Percentiles rank a stretch among this genome's conserved stretches.
These are phyloP conservation scores for Urocolius indicus DNA, from an alignment of 2,113 vertebrate genomes.

Conservation along the genomic window DNA sequence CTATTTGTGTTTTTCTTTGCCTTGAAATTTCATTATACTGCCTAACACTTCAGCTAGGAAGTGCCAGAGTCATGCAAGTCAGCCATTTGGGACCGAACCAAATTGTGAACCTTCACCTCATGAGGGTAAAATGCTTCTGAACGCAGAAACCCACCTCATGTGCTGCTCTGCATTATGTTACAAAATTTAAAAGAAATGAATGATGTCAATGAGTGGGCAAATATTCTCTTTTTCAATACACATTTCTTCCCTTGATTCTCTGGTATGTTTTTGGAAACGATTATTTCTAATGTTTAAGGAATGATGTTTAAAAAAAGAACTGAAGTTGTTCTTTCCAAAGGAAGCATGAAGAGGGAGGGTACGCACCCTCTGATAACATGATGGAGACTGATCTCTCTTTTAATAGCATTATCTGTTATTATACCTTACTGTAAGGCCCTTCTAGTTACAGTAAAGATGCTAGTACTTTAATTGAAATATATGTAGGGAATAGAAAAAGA, in stretches of 20 bases:
- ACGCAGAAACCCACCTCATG: not conserved
- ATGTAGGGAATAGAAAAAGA: not conserved
- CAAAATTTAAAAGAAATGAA: not conserved
- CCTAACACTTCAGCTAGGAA: conserved; percentile 5
- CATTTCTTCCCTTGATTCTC: not conserved
- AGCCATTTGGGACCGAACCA: not conserved
- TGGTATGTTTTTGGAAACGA: not conserved
- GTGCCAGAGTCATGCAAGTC: not conserved
- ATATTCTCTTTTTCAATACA: not conserved
- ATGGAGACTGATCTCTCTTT: not conserved
- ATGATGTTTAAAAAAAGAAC: not conserved
- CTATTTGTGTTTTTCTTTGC: not conserved
- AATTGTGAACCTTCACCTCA: not conserved
- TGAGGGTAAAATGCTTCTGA: not conserved
- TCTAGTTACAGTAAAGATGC: not conserved
- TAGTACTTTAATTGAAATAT: not conserved
- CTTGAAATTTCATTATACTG: conserved; percentile 39
- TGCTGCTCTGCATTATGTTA: not conserved
- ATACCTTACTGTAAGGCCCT: not conserved
- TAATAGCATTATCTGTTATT: not conserved
- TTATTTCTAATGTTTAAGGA: conserved; percentile 35
- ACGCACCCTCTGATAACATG: not conserved
- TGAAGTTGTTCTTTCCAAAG: conserved; percentile 19
- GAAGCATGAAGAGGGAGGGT: not conserved
- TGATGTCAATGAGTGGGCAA: not conserved